Base-by-base conservation (phyloP, 30 jellyfish, hydroid and myxozoan genomes). In the Aurelia aurita region DNA sequence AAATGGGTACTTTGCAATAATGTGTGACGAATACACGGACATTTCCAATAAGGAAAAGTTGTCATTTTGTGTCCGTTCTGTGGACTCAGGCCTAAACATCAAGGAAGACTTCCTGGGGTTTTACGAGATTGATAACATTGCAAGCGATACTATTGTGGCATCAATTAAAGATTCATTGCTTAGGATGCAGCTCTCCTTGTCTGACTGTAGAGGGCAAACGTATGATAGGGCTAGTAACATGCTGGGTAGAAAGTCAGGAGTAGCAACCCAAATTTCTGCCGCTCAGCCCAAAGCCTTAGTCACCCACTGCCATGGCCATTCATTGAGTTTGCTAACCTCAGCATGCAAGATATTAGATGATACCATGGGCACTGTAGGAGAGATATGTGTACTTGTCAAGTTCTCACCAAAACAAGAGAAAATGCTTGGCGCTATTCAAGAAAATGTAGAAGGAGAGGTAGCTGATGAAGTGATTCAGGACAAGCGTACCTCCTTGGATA, bases 171-270 rank as follows among this genome's bases (percentile, higher is more conserved):
- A 77, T 65, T 67, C 63, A 46, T 57, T 77, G 65, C 78, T 87
- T 79, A 79, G 87, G 45, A 79, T 71, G 70, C 96, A 74, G 87
- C 77, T 87, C 45, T 87, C 96, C 54, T 64, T 87, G 73, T 39
- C 59, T 62, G 72, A 87, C 80, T 87, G 91, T 58, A 28, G 93
- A 60, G 88, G 96, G 49, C 93, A 74, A 68, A 77, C 94, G 32
- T 76, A 87, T 78, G 96, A 77, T 34, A 93, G 92, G 74, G 96
- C 96, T 1, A 87, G 93, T 43, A 87, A 87, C 87, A 77, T 87
- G 96, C 96, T 87, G 46, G 93, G 96, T 26, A 79, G 87, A 47
- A 87, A 75, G 92, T 87, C 96, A 1, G 96, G 88, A 14, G 96
- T 87, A 29, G 96, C 96, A 69, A 77, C 88, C 47, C 67, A 87